These are phyloP conservation scores for Macrocentrus cingulum DNA, from an alignment of 1,140 invertebrate genomes.

Conservation along the genomic window DNA sequence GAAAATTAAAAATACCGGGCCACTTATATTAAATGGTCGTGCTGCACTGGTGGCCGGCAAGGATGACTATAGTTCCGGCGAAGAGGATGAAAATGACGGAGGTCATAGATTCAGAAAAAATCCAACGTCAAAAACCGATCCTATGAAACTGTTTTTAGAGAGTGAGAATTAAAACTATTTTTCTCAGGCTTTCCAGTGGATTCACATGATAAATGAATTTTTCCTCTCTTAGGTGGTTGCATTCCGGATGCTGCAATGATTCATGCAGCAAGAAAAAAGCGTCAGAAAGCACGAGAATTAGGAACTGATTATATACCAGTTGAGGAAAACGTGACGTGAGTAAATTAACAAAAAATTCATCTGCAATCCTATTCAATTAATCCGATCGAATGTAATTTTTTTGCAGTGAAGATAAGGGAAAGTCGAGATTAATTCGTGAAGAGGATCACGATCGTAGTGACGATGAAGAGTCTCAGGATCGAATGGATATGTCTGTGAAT, in stretches of 20 bases:
- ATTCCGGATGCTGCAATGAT: conserved; percentile 97
- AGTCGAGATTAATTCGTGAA: conserved; percentile 74
- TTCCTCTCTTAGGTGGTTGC: conserved; percentile 67
- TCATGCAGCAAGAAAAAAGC: conserved; percentile 88
- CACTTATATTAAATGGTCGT: conserved; percentile 73
- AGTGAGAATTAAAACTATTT: conserved; percentile 52
- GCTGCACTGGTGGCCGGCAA: conserved; percentile 76
- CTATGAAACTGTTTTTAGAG: conserved; percentile 72
- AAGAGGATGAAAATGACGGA: conserved; percentile 62
- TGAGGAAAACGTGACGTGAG: conserved; percentile 63
- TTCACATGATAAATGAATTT: neutral
- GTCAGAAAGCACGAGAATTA: conserved; percentile 83
- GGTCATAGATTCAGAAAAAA: conserved; percentile 65
- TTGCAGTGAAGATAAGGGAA: conserved; percentile 54
- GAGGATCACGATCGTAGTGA: conserved; percentile 79
- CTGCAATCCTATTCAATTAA: neutral
- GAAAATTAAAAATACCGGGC: conserved; percentile 63
- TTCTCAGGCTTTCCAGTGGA: too few species aligned
- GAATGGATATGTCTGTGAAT: conserved; percentile 80
- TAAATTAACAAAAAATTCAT: conserved; percentile 1
- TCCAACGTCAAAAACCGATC: conserved; percentile 62
- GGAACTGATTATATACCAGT: conserved; percentile 77
- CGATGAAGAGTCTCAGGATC: conserved; percentile 75
- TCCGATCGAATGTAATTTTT: neutral
- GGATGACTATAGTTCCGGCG: conserved; percentile 70